Percentiles rank a stretch among this genome's conserved stretches.
These are phyloP conservation scores for Agrochola circellaris DNA, from an alignment of 2,888 invertebrate species.

Conservation along the genomic window DNA sequence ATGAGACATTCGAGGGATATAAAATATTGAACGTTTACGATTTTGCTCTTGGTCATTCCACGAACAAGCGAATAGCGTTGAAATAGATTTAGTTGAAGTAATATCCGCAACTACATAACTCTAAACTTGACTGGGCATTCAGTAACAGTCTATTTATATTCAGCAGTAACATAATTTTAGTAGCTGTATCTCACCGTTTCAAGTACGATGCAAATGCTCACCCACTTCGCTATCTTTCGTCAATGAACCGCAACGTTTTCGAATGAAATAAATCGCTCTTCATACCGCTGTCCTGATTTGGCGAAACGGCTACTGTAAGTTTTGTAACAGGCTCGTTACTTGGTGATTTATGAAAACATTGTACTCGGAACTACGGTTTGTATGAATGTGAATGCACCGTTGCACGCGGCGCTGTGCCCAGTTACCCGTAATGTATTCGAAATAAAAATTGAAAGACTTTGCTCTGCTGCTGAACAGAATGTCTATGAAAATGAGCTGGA, in stretches of 20 bases:
- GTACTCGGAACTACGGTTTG: conserved; percentile 76
- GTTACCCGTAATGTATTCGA: conserved; percentile 54
- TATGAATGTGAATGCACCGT: conserved; percentile 79
- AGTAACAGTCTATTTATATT: conserved; percentile 52
- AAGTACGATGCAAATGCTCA: conserved; percentile 47
- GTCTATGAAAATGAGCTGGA: conserved; percentile 48
- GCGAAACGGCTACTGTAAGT: conserved; percentile 81
- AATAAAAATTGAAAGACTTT: conserved; percentile 58
- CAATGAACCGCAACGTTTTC: conserved; percentile 67
- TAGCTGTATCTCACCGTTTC: conserved; percentile 37
- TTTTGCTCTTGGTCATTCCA: conserved; percentile 24
- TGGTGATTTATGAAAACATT: conserved; percentile 84
- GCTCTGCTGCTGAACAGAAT: conserved; percentile 39
- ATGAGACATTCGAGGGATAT: conserved; percentile 14
- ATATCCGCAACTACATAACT: conserved; percentile 25
- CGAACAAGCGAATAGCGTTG: conserved; percentile 16
- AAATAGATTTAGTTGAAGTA: conserved; percentile 38
- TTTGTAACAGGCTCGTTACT: conserved; percentile 77
- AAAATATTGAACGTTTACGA: conserved; percentile 16
- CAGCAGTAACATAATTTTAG: conserved; percentile 38
- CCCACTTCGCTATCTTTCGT: conserved; percentile 71
- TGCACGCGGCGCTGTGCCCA: conserved; percentile 68
- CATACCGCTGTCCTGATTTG: conserved; percentile 81
- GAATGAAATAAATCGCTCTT: conserved; percentile 78
- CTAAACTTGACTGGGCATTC: conserved; percentile 45